These are phyloP conservation scores for Hyphantria cunea DNA, from an alignment of 1,140 invertebrate genomes.

Conservation along the genomic window DNA sequence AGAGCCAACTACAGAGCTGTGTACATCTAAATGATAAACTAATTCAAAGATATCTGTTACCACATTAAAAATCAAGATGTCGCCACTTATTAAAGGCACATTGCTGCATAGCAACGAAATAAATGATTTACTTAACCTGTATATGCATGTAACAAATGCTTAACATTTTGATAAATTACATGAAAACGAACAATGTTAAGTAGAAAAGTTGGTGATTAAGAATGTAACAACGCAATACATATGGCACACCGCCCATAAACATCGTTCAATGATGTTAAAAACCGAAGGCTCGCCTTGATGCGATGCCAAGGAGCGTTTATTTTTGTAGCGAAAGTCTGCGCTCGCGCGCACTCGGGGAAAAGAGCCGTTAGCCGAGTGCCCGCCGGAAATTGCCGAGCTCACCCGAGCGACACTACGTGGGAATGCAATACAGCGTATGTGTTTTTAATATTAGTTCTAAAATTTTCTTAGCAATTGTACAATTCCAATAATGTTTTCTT, in stretches of 20 bases:
- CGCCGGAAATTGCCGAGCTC: conserved; percentile 57
- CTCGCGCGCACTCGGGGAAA: conserved; percentile 54
- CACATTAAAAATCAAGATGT: too few relatives aligned
- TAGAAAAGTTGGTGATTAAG: conserved; percentile 24
- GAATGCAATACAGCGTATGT: conserved; percentile 47
- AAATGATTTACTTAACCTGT: too few relatives aligned
- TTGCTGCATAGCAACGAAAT: too few relatives aligned
- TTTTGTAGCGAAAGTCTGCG: conserved; percentile 73
- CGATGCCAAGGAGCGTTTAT: conserved; percentile 76
- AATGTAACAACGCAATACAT: conserved; percentile 25
- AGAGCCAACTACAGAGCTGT: too few relatives aligned
- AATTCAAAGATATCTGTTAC: too few relatives aligned
- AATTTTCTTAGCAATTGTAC: too few relatives aligned
- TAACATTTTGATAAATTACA: too few relatives aligned
- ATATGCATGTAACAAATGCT: too few relatives aligned
- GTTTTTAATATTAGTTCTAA: neutral
- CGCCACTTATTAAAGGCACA: too few relatives aligned
- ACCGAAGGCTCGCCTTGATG: conserved; percentile 72
- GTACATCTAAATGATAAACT: too few relatives aligned
- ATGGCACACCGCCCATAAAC: conserved; percentile 58
- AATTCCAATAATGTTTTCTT: too few relatives aligned
- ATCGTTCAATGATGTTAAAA: conserved; percentile 57
- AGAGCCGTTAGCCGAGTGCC: conserved; percentile 65
- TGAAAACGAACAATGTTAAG: conserved; percentile 4
- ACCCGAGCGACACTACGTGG: conserved; percentile 39